A percentile compares a stretch with the other conserved stretches of the same genome.
phyloP scores from a whole-genome alignment of 2,888 invertebrate genomes.

The Parascotia fuliginaria region DNA sequence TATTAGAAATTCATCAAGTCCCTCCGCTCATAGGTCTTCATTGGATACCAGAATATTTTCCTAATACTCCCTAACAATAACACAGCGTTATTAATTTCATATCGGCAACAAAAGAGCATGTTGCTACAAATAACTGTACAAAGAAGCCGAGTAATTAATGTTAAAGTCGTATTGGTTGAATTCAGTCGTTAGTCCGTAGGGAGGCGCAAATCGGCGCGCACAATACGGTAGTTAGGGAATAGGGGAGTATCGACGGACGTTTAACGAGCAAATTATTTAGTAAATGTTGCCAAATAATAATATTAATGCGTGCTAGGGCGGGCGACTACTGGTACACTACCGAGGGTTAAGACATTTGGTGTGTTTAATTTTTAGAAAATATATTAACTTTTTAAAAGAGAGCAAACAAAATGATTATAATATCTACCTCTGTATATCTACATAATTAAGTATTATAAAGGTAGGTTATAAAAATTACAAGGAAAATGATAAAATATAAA shows the following conservation, averaged over 20 bases:
- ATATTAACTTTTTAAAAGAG: no score
- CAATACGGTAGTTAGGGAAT: constrained; percentile 81
- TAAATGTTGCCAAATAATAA: constrained; percentile 86
- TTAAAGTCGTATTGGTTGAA: constrained; percentile 74
- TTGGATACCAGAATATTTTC: constrained; percentile 61
- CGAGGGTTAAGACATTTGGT: neutral
- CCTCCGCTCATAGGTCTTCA: constrained; percentile 62
- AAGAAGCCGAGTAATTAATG: constrained; percentile 78
- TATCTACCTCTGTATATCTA: no score
- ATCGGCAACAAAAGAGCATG: constrained; percentile 76
- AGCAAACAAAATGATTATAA: no score
- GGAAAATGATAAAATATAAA: no score
- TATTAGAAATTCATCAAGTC: constrained; percentile 67
- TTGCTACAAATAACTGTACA: constrained; percentile 78
- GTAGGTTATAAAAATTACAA: no score
- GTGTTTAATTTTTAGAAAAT: no score
- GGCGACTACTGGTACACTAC: constrained; percentile 24
- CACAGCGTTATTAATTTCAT: constrained; percentile 73
- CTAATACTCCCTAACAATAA: constrained; percentile 64
- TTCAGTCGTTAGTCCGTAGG: constrained; percentile 71
- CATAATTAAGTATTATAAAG: no score
- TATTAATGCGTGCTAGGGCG: constrained; percentile 72
- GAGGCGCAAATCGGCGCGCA: constrained; percentile 65
- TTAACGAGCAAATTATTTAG: constrained; percentile 85
- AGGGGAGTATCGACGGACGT: constrained; percentile 75